Evolutionary conservation across 2,113 vertebrate species (phyloP), one percentile per base, ranked within the genome.

Genomic region (Opisthocomus hoazin): DNA sequence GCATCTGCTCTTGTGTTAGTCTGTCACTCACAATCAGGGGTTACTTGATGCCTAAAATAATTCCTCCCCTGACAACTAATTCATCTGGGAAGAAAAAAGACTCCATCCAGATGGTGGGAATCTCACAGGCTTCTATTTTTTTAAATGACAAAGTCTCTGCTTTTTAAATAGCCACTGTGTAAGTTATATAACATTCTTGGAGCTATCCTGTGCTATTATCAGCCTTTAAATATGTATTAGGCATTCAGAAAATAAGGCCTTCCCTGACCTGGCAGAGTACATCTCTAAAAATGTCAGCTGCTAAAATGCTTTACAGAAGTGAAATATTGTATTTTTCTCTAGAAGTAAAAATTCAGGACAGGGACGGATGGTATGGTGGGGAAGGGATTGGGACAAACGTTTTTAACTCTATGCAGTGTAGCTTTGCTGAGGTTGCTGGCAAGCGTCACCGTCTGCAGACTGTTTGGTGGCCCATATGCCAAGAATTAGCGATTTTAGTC

Each of bases 41-140:
- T 94, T 95, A 97, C 89, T 96, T 93, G 95, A 96, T 97, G 96
- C 96, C 94, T 96, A 96, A 97, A 97, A 96, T 97, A 97, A 96
- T 97, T 97, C 94, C 87, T 95, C 71, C 92, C 94, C 79, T 96
- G 94, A 95, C 94, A 95, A 97, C 91, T 93, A 96, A 96, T 96
- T 97, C 95, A 96, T 96, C 92, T 95, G 95, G 94, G 94, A 93
- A 95, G 96, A 96, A 97, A 96, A 97, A 94, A 87, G 91, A 96
- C 94, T 97, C 95, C 94, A 84, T 97, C 92, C 96, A 96, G 95
- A 97, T 96, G 96, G 96, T 96, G 89, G 86, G 95, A 97, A 94
- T 96, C 96, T 94, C 90, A 93, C 84, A 91, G 90, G 51, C 89
- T 94, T 68, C 71, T 84, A 19, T 69, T 80, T 77, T 87, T 65